Evolutionary conservation across 2,797 vertebrate genomes (phyloP).

Genomic region (Platalea minor): DNA sequence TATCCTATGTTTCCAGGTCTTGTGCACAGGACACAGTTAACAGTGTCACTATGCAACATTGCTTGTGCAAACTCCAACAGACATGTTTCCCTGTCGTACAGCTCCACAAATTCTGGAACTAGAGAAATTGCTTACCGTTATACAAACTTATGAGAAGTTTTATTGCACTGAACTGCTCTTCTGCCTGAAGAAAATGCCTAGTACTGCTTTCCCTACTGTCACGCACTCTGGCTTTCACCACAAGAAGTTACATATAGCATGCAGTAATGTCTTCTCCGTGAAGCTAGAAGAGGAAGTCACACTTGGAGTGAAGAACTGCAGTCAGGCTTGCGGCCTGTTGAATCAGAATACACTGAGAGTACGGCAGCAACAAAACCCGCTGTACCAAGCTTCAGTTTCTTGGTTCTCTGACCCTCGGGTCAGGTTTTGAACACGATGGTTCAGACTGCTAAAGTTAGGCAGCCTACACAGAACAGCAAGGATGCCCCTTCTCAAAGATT

Average conservation of each 20-base stretch:
- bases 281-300: not conserved
- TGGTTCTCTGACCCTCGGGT: not conserved
- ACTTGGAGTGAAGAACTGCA: not conserved
- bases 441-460: not conserved
- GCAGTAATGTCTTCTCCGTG: not conserved
- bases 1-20: not conserved
- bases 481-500: not conserved
- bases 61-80: not conserved
- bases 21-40: not conserved
- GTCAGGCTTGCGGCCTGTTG: not conserved
- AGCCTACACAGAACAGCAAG: not conserved
- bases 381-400: not conserved
- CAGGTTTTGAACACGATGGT: not conserved
- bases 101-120: not conserved
- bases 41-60: not conserved
- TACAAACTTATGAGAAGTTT: not conserved
- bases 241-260: not conserved
- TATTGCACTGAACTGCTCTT: not conserved
- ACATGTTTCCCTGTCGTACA: not conserved
- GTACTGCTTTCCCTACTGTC: not conserved
- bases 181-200: not conserved
- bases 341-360: not conserved
- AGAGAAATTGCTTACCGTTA: not conserved
- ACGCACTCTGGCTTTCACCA: accelerated
- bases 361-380: not conserved